These are phyloP conservation scores for Catostomus latipinnis DNA, from an alignment of 2,797 vertebrate genomes.

Conservation along the genomic window DNA sequence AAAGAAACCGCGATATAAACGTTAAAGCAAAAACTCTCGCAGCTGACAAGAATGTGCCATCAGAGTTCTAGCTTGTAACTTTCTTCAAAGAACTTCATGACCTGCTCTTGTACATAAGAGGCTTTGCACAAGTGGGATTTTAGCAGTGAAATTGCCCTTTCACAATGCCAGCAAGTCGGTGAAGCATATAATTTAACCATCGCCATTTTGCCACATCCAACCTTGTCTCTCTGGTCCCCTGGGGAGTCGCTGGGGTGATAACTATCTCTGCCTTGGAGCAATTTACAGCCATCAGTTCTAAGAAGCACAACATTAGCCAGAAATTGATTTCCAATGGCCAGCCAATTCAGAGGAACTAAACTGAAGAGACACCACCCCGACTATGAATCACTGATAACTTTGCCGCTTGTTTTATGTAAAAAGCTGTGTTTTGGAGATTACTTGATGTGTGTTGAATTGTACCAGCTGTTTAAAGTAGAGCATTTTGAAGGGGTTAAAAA, in stretches of 20 bases:
- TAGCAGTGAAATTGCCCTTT: background rate
- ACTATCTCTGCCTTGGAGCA: slow-evolving; percentile 57
- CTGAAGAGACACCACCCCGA: slow-evolving; percentile 49
- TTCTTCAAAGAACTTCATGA: slow-evolving; percentile 5
- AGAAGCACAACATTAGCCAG: slow-evolving; percentile 58
- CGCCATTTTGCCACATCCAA: slow-evolving; percentile 14
- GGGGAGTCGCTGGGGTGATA: slow-evolving; percentile 47
- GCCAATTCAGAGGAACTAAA: slow-evolving; percentile 60
- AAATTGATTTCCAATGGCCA: slow-evolving; percentile 58
- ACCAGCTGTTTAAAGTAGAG: slow-evolving; percentile 42
- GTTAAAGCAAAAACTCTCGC: background rate
- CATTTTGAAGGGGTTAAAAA: background rate
- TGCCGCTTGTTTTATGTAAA: slow-evolving; percentile 25
- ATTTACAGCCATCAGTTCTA: slow-evolving; percentile 59
- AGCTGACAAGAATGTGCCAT: background rate
- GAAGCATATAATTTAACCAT: slow-evolving; percentile 42
- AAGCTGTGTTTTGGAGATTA: slow-evolving; percentile 22
- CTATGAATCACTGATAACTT: slow-evolving; percentile 38
- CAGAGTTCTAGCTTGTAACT: background rate
- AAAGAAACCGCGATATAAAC: too few relatives aligned
- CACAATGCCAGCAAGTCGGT: background rate
- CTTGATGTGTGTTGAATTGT: slow-evolving; percentile 23
- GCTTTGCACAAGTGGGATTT: background rate
- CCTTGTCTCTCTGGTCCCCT: slow-evolving; percentile 42
- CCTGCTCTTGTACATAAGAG: background rate